These are phyloP conservation scores for Drosophila mercatorum DNA, from an alignment of 2,888 invertebrate genomes.

Conservation along the genomic window DNA sequence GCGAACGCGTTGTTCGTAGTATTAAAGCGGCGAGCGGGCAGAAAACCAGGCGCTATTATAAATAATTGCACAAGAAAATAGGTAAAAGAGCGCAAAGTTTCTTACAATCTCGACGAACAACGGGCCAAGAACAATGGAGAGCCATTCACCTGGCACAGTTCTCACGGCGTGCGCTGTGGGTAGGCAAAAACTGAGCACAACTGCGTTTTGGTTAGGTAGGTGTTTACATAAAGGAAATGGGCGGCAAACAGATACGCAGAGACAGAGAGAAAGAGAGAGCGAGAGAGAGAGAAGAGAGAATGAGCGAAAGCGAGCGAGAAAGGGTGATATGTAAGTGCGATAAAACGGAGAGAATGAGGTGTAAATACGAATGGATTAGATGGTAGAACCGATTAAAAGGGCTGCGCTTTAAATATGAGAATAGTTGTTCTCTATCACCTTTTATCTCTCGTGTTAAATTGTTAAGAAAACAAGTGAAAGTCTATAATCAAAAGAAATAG, in stretches of 20 bases:
- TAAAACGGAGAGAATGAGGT: slow-evolving; percentile 36
- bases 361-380: slow-evolving; percentile 27
- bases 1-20: background rate
- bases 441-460: slow-evolving; percentile 10
- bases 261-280: background rate
- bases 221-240: slow-evolving; percentile 23
- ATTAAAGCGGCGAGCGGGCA: slow-evolving; percentile 22
- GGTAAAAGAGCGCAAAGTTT: slow-evolving; percentile 61
- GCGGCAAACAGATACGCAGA: slow-evolving; percentile 11
- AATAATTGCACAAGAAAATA: slow-evolving; percentile 77
- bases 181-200: slow-evolving; percentile 42
- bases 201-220: slow-evolving; percentile 36
- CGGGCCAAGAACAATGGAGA: slow-evolving; percentile 40
- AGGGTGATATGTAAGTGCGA: slow-evolving; percentile 7
- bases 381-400: slow-evolving; percentile 17
- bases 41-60: slow-evolving; percentile 67
- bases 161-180: slow-evolving; percentile 58
- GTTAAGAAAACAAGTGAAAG: slow-evolving; percentile 9
- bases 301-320: background rate
- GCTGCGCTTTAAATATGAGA: slow-evolving; percentile 13
- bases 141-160: slow-evolving; percentile 72
- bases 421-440: background rate
- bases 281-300: background rate
- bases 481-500: slow-evolving; percentile 5
- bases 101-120: slow-evolving; percentile 51